phyloP scores from a whole-genome alignment of 2,113 vertebrate species.

The Gallinago jamesoni region DNA sequence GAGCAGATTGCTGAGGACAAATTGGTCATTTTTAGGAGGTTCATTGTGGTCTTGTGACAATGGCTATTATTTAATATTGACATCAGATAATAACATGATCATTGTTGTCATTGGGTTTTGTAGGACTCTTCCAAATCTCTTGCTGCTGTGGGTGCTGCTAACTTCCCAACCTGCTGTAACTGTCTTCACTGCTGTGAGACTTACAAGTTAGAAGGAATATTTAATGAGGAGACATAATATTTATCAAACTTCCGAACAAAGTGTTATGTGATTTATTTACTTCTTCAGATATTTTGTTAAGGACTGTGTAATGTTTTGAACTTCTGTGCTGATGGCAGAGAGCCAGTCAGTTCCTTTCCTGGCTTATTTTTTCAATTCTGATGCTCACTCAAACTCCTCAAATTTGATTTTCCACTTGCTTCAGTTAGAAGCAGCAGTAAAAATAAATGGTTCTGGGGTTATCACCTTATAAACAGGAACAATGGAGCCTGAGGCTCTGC shows the following conservation, averaged over 20 bases:
- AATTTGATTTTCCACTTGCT: neutral
- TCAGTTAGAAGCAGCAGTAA: neutral
- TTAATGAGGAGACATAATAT: neutral
- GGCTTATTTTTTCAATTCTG: neutral
- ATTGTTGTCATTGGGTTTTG: neutral
- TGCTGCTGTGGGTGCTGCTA: neutral
- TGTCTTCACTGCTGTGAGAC: neutral
- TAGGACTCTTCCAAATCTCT: neutral
- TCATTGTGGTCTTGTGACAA: neutral
- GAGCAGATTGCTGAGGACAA: neutral
- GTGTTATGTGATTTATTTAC: neutral
- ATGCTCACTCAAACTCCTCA: neutral
- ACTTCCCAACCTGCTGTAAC: neutral
- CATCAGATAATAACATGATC: neutral
- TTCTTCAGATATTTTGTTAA: neutral
- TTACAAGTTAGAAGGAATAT: neutral
- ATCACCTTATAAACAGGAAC: neutral
- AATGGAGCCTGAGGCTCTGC: neutral
- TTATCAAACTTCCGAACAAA: neutral
- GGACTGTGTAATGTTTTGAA: neutral
- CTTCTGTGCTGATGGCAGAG: neutral
- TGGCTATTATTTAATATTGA: neutral
- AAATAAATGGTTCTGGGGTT: neutral
- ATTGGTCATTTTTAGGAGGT: neutral
- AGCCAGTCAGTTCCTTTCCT: neutral